phyloP scores from a whole-genome alignment of 2,113 vertebrate species.

The Rostratula benghalensis region DNA sequence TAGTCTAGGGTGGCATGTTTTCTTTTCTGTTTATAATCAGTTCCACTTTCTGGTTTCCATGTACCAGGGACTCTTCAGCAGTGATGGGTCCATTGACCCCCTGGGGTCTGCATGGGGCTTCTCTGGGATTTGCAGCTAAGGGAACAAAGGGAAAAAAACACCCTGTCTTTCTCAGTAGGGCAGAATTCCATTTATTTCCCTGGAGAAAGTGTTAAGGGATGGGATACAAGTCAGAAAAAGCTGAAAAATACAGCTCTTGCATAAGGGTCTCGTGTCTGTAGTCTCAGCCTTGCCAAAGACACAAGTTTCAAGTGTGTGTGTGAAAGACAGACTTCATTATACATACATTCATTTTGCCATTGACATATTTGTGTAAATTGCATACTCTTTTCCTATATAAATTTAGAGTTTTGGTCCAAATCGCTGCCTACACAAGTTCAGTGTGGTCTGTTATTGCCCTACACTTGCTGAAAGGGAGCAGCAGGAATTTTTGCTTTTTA shows the following conservation, averaged over 20 bases:
- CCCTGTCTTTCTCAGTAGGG: background rate
- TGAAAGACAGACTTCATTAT: background rate
- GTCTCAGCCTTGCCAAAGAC: background rate
- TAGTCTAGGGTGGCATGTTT: background rate
- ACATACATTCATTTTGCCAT: background rate
- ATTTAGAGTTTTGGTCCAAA: background rate
- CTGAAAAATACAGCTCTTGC: background rate
- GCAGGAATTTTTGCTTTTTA: conserved; percentile 36
- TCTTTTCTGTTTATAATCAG: conserved; percentile 41
- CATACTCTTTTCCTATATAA: too few relatives aligned
- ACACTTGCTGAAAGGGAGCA: conserved; percentile 2
- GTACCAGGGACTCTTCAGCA: background rate
- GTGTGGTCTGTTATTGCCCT: background rate
- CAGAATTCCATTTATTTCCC: conserved; percentile 31
- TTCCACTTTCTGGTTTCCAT: conserved; percentile 31
- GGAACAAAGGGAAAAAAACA: background rate
- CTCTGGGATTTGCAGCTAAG: conserved; percentile 20
- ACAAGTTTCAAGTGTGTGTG: background rate
- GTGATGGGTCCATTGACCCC: background rate
- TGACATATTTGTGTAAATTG: background rate
- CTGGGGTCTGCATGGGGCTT: background rate
- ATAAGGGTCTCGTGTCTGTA: background rate
- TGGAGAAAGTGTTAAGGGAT: background rate
- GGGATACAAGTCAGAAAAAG: background rate
- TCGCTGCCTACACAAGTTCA: background rate